Conservation (phyloP, 2,113 vertebrate genomes). For the Atractosteus spatula region DNA sequence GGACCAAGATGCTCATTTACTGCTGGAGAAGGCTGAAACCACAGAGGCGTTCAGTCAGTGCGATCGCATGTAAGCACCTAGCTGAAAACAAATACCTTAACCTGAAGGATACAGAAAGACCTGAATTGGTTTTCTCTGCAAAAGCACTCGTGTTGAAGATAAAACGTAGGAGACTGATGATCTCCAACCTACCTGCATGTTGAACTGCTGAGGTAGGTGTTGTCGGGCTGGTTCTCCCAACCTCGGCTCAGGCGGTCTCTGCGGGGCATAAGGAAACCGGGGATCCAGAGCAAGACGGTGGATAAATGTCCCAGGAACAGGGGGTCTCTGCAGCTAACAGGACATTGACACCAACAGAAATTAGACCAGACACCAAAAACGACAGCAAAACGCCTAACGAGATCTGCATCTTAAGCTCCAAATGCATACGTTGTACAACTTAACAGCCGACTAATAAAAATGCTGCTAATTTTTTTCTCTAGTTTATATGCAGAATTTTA, state of each 20-base stretch:
- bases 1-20: conserved; percentile 70
- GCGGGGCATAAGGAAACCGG: conserved; percentile 61
- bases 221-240: conserved; percentile 72
- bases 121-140: not conserved
- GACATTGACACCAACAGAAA: not conserved
- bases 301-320: conserved; percentile 64
- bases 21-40: conserved; percentile 64
- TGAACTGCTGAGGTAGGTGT: conserved; percentile 64
- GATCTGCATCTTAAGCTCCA: too few species aligned
- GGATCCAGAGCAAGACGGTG: conserved; percentile 73
- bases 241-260: conserved; percentile 67
- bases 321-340: conserved; percentile 54
- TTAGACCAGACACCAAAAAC: too few species aligned
- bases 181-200: conserved; percentile 73
- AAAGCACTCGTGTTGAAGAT: not conserved
- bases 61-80: not conserved
- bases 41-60: not conserved
- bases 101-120: too few species aligned
- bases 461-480: too few species aligned
- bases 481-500: too few species aligned
- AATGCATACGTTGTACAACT: too few species aligned
- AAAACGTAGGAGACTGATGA: not conserved
- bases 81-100: not conserved
- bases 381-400: too few species aligned
- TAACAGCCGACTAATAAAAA: too few species aligned